Percentiles rank a stretch among this genome's conserved stretches.
These are phyloP conservation scores for Watsonalla binaria DNA, from an alignment of 2,888 invertebrate genomes.

Conservation along the genomic window DNA sequence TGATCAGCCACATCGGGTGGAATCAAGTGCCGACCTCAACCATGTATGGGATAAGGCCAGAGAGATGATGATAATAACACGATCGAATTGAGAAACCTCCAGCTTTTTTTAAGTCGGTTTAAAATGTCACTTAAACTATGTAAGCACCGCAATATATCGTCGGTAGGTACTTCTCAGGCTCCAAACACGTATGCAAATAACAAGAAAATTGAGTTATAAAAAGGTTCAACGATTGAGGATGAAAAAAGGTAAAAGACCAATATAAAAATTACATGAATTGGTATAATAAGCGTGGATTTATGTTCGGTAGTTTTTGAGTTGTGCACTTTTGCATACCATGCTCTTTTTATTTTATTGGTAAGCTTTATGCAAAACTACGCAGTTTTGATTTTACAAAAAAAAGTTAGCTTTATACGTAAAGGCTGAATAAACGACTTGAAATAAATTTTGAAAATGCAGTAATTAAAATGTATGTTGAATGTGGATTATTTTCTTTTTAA, in stretches of 20 bases:
- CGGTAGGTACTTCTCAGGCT: constrained; percentile 1
- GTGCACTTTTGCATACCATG: constrained; percentile 21
- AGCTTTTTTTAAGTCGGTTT: too few relatives aligned
- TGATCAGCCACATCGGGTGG: too few relatives aligned
- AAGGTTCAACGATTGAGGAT: constrained; percentile 14
- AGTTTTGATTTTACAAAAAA: constrained; percentile 1
- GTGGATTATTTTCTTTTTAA: too few relatives aligned
- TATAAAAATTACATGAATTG: constrained; percentile 28
- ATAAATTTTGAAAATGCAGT: too few relatives aligned
- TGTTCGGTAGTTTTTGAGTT: constrained; percentile 20
- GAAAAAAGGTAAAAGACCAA: constrained; percentile 21
- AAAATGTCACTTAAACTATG: constrained; percentile 4
- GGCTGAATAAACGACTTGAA: too few relatives aligned
- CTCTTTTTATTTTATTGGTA: constrained; percentile 15
- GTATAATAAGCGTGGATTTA: constrained; percentile 39
- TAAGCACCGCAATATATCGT: constrained; percentile 5
- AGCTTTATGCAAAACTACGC: constrained; percentile 19
- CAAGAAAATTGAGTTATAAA: constrained; percentile 37
- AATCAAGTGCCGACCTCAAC: too few relatives aligned
- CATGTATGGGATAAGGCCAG: too few relatives aligned
- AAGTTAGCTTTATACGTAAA: neutral
- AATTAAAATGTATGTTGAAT: too few relatives aligned
- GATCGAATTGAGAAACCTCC: too few relatives aligned
- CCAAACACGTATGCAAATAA: constrained; percentile 26
- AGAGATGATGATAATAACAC: too few relatives aligned